Base-by-base conservation (phyloP, 2,113 vertebrate species). In the Amazona vittata region DNA sequence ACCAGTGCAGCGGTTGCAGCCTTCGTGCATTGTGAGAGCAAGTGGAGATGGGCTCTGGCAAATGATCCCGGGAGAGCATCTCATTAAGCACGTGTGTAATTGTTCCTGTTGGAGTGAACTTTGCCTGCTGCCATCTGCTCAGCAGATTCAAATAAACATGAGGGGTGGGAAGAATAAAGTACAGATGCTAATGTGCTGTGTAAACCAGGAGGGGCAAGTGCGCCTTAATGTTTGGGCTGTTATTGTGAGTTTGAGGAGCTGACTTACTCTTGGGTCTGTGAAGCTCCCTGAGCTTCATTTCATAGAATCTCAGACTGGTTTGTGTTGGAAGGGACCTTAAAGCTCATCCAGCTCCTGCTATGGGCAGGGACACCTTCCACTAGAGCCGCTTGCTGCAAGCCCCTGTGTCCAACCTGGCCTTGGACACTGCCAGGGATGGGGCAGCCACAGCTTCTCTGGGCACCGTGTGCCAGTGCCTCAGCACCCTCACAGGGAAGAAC, bases 81-180 rank as follows among this genome's bases (percentile, higher is more conserved):
- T 97, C 96, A 74, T 96, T 80, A 91, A 97, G 49, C 50, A 69
- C n/a, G 81, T 69, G 37, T 75, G 44, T 62, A 88, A 82, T 93
- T 90, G 89, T 87, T 90, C 69, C 37, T 79, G 14, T 74, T 82
- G 86, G 71, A 85, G 83, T 49, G 63, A 94, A 80, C 37, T 62
- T 18, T 57, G 94, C 86, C 94, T 88, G 86, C 89, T 91, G 91
- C 95, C 97, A 93, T 97, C 93, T 97, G 96, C 93, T 94, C 65
- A n/a, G 31, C 94, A 95, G 93, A 64, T 43, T 84, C 93, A 62
- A 12, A 93, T 91, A 47, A 94, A 75, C 82, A 18, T 4, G 15
- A 68, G 71, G 88, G 19, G 25, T 74, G 85, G 86, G 79, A 53
- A 31, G 55, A 80, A 39, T 59, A 29, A 46, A 52, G 65, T 50